These are phyloP conservation scores for Oncorhynchus tshawytscha DNA, from an alignment of 2,113 vertebrate genomes.

Conservation along the genomic window DNA sequence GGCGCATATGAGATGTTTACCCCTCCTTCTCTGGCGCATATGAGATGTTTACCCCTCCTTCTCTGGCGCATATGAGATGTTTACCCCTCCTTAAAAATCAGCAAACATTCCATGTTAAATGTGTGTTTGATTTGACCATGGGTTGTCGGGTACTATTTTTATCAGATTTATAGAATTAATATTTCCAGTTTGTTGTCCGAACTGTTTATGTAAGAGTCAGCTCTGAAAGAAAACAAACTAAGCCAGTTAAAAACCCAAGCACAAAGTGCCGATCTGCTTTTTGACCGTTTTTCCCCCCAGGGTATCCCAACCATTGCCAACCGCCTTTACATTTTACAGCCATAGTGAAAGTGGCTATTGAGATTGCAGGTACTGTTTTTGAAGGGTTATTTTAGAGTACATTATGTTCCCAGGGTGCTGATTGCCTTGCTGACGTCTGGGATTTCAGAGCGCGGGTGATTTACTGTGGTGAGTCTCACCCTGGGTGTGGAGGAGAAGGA, in stretches of 20 bases:
- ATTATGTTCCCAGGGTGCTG: constrained; percentile 66
- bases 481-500: constrained; percentile 45
- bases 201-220: neutral
- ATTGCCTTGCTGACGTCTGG: constrained; percentile 60
- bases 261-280: neutral
- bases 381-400: constrained; percentile 53
- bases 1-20: constrained; percentile 16
- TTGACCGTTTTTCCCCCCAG: constrained; percentile 2
- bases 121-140: constrained; percentile 26
- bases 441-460: constrained; percentile 66
- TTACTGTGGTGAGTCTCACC: constrained; percentile 55
- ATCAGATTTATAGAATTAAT: neutral
- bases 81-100: neutral
- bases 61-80: constrained; percentile 18
- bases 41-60: neutral
- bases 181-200: neutral
- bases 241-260: constrained; percentile 8
- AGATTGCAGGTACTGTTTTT: constrained; percentile 56
- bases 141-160: neutral
- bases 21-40: constrained; percentile 15
- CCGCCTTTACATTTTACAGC: constrained; percentile 24
- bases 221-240: constrained; percentile 13
- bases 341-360: constrained; percentile 24
- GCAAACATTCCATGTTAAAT: constrained; percentile 10
- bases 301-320: neutral